Evolutionary conservation across 2,888 invertebrate genomes (phyloP), one percentile per base, ranked within the genome.

Genomic region (Oscheius sp.): DNA sequence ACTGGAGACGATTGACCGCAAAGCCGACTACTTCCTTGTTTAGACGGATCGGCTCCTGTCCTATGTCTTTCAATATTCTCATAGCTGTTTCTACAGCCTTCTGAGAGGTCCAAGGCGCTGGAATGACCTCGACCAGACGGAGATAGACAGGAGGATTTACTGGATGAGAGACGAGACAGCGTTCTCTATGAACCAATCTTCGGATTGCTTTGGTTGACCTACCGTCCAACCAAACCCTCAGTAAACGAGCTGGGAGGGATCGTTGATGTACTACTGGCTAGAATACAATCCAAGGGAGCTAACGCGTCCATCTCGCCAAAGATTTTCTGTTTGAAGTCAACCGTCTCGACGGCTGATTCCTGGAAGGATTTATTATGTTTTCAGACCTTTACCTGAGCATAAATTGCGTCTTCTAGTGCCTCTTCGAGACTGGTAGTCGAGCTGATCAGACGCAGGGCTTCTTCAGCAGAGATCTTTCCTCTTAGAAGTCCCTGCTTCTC

Each of bases 101-200:
- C 0, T 93, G 92, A 70, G 93, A 93, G 0, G 97, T 97, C 95
- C 95, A 96, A 3, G 95, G 94, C 0, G 96, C 94, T 0, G 96
- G 96, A 0, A 96, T 94, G 13, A 98, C 92, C 91, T 98, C 97
- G 0, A 96, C 95, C 59, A 97, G 91, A 0, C 96, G 96, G 35
- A 96, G 95, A 89, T 95, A 96, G 90, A 96, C 96, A 0, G 97
- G 97, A 4, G 97, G 97, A 90, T 97, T 97, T 1, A 96, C 79
- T 1, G 86, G 86, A 74, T 86, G 86, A 11, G 79, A 85, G 9
- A 90, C 90, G 21, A 90, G 86, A 78, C 89, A 89, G 4, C 89
- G 85, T 10, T 72, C 76, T 72, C 84, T 84, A 63, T 62, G 42
- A 21, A 7, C 5, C 3, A 42, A 42, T 42, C 42, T 42, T 42